A percentile compares a stretch with the other conserved stretches of the same genome.
Conservation (phyloP, 2,113 vertebrate species). For the Lota lota region DNA sequence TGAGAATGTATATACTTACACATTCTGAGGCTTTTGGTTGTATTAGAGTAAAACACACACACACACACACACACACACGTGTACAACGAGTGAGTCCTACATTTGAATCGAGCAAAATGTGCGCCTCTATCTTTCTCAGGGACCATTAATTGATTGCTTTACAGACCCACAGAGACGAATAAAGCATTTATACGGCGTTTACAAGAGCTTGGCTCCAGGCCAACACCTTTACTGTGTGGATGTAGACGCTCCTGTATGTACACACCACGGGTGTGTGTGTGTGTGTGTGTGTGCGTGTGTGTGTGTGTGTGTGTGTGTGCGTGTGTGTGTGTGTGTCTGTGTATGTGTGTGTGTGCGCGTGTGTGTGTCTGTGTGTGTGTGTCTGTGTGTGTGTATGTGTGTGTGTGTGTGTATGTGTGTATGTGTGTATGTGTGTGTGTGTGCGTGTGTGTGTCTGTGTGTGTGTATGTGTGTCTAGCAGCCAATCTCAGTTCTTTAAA, state of each 20-base stretch:
- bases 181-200: constrained; percentile 48
- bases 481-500: constrained; percentile 59
- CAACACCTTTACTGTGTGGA: constrained; percentile 47
- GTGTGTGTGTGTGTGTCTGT: constrained; percentile 20
- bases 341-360: constrained; percentile 22
- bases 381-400: constrained; percentile 29
- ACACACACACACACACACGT: constrained; percentile 14
- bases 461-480: constrained; percentile 36
- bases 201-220: constrained; percentile 42
- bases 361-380: not conserved
- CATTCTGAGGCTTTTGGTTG: too few species aligned
- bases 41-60: not conserved
- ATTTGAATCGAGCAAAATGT: too few species aligned
- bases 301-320: constrained; percentile 11
- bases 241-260: constrained; percentile 45
- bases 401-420: constrained; percentile 7
- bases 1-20: too few species aligned
- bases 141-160: constrained; percentile 51
- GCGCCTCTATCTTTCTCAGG: constrained; percentile 14
- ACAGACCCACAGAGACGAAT: constrained; percentile 46
- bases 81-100: too few species aligned
- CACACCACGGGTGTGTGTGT: constrained; percentile 15
- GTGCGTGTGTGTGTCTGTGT: constrained; percentile 10
- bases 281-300: constrained; percentile 14
- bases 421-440: constrained; percentile 1